Evolutionary conservation across 2,113 vertebrate species (phyloP).

Genomic region (Atrichornis clamosus): DNA sequence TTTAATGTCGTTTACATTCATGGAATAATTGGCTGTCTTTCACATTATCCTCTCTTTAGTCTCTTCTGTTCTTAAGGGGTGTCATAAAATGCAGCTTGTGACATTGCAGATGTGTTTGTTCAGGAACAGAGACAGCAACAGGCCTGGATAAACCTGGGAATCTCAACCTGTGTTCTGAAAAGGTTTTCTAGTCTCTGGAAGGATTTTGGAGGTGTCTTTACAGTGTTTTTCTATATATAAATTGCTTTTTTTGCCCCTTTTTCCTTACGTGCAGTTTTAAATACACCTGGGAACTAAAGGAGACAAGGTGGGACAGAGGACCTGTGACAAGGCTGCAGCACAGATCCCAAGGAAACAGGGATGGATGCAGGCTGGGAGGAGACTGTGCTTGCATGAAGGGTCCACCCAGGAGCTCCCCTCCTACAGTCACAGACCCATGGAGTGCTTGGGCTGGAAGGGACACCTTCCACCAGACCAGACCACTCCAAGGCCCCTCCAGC

Average conservation of each 20-base stretch:
- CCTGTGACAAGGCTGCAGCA: neutral
- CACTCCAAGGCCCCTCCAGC: neutral
- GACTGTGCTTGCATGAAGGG: rapidly evolving
- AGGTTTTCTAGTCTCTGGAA: neutral
- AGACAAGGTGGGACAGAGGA: neutral
- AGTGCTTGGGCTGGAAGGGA: neutral
- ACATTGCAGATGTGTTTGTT: neutral
- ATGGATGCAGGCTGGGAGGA: neutral
- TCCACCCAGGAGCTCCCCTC: neutral
- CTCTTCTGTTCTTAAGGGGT: neutral
- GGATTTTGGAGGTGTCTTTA: neutral
- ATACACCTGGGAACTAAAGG: neutral
- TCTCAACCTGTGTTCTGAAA: neutral
- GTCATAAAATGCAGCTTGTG: neutral
- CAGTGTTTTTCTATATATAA: rapidly evolving
- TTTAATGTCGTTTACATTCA: constrained; percentile 14
- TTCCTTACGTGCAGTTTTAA: neutral
- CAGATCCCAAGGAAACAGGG: neutral
- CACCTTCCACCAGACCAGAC: neutral
- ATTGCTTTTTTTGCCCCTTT: neutral
- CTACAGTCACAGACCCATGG: neutral
- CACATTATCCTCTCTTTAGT: constrained; percentile 3
- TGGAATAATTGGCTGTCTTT: constrained; percentile 47
- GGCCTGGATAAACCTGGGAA: neutral
- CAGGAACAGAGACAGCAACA: neutral